These are phyloP conservation scores for Atherinomorus stipes DNA, from an alignment of 2,113 vertebrate species.

Conservation along the genomic window DNA sequence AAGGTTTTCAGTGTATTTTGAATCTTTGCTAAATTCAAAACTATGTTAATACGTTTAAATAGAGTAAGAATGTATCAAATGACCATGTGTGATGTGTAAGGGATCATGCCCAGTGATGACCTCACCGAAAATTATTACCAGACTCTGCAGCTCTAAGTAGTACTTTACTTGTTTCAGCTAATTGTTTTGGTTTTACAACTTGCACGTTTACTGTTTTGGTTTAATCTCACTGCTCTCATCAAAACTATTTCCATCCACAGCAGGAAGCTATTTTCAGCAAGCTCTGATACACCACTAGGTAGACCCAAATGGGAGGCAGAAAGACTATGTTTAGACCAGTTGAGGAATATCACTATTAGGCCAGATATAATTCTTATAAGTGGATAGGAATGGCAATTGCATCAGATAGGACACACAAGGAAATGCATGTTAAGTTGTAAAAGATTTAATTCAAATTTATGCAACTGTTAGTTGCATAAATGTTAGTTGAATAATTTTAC, in stretches of 20 bases:
- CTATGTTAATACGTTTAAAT: not conserved
- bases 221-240: not conserved
- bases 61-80: conserved; percentile 3
- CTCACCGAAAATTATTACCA: conserved; percentile 11
- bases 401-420: not conserved
- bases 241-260: conserved; percentile 2
- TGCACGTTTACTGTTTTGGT: conserved; percentile 4
- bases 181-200: not conserved
- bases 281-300: not conserved
- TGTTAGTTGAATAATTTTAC: too few relatives aligned
- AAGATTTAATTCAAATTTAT: not conserved
- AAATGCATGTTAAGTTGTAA: too few relatives aligned
- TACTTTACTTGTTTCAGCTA: not conserved
- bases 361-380: not conserved
- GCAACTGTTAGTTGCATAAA: not conserved
- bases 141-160: not conserved
- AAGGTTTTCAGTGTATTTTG: not conserved
- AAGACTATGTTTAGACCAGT: not conserved
- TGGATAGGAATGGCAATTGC: not conserved
- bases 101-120: conserved; percentile 10
- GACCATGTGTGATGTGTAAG: not conserved
- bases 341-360: not conserved
- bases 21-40: not conserved
- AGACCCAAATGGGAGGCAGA: not conserved
- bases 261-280: conserved; percentile 1